Evolutionary conservation across 2,113 vertebrate species (phyloP), one percentile per base, ranked within the genome.

Genomic region (Ariopsis seemanni): DNA sequence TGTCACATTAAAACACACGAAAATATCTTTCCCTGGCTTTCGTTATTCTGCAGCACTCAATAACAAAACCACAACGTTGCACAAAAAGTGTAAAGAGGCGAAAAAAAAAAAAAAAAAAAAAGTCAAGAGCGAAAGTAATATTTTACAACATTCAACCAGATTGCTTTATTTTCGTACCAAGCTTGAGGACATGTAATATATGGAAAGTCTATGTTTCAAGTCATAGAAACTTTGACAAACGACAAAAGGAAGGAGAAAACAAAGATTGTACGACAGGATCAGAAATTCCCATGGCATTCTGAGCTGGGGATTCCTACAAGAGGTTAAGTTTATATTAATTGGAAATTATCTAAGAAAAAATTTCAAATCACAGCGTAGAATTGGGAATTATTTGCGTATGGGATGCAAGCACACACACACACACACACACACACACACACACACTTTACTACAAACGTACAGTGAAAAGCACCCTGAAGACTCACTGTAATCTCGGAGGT

Each of bases 121-220:
- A 30, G 30, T 1, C 30, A 30, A 60, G 83, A 88, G 80, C 90
- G 90, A 91, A 91, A 91, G 63, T 85, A 87, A 90, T 89, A 91
- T 90, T 87, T 92, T 48, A 92, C 85, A 91, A 92, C 11, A 90
- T 90, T 90, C 89, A 90, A 86, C 86, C 84, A 87, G 89, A 93
- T 92, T 92, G 78, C 90, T 91, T 91, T 55, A 90, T 91, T 92
- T 90, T 85, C 89, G 90, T 92, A 91, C 92, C 92, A 92, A 92
- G 91, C 92, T 89, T 92, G 89, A 91, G 91, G 78, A 91, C 90
- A 88, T 87, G 89, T 93, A 90, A 92, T 89, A 86, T 85, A 86
- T 22, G 63, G 53, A 87, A 87, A 75, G 62, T 65, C 60, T 77
- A 83, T 22, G 72, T 86, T 55, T 82, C 72, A 85, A 91, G 53